Conservation (phyloP, 2,888 invertebrate species). For the Torymus auratus region DNA sequence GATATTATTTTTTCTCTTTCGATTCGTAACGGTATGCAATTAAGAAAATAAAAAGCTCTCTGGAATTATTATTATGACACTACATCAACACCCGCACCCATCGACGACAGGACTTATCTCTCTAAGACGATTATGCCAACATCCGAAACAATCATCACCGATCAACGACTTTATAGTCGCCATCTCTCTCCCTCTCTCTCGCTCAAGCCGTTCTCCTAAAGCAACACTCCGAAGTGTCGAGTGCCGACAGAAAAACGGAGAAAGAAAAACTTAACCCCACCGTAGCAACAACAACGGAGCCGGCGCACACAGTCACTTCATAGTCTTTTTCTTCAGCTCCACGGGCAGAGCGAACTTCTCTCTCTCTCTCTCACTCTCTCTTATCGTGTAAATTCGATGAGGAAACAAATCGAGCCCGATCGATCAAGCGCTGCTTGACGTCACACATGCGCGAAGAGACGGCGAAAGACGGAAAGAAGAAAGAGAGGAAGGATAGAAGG, state of each 20-base stretch:
- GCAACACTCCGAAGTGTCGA: background rate
- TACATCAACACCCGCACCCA: too few species aligned
- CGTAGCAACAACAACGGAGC: too few species aligned
- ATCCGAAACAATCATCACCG: constrained; percentile 3
- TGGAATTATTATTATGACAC: too few species aligned
- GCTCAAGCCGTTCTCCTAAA: background rate
- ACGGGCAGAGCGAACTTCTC: background rate
- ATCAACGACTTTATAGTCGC: background rate
- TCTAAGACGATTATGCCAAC: background rate
- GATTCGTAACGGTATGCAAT: too few species aligned
- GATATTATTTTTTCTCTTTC: too few species aligned
- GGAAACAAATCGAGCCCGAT: constrained; percentile 49
- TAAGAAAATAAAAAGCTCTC: too few species aligned
- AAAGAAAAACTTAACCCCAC: too few species aligned
- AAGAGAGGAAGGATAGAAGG: constrained; percentile 63
- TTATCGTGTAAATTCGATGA: constrained; percentile 52
- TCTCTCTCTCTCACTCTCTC: background rate
- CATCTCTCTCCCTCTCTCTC: too few species aligned
- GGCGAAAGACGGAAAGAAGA: constrained; percentile 48
- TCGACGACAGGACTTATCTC: too few species aligned
- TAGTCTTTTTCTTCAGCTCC: too few species aligned
- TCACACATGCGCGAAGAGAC: constrained; percentile 40
- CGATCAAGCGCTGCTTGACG: constrained; percentile 42
- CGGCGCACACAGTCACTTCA: too few species aligned
- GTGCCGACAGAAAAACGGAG: background rate